Evolutionary conservation across 2,113 vertebrate species (phyloP).

Genomic region (Haemorhous mexicanus): DNA sequence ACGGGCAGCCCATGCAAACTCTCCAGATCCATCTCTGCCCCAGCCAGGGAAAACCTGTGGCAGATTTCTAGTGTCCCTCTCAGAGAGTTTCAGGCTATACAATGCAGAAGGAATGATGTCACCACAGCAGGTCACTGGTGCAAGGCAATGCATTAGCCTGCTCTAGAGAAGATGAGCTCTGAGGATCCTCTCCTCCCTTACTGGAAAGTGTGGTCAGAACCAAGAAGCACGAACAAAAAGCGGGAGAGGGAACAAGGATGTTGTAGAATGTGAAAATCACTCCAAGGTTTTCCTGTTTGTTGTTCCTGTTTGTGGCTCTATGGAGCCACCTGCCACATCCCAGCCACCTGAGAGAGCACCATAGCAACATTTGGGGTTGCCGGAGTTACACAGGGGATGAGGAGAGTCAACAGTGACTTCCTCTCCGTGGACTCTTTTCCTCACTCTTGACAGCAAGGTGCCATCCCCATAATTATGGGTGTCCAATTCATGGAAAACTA

Average conservation of each 20-base stretch:
- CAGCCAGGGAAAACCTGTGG: background rate
- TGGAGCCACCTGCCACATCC: constrained; percentile 61
- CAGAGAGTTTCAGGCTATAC: background rate
- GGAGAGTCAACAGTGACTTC: background rate
- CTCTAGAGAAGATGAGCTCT: background rate
- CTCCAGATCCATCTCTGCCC: constrained; percentile 71
- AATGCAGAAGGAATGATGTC: background rate
- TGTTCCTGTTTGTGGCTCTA: constrained; percentile 52
- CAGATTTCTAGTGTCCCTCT: background rate
- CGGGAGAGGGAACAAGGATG: background rate
- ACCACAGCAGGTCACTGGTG: background rate
- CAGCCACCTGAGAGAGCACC: constrained; percentile 74
- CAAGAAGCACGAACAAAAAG: background rate
- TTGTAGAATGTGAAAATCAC: background rate
- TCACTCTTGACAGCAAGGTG: background rate
- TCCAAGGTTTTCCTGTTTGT: constrained; percentile 59
- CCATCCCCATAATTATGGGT: background rate
- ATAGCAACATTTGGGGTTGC: constrained; percentile 72
- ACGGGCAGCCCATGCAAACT: constrained; percentile 68
- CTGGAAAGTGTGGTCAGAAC: background rate
- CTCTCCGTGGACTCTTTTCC: background rate
- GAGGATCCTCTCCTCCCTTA: background rate
- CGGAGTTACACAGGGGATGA: constrained; percentile 5
- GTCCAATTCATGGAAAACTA: background rate
- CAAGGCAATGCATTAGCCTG: background rate